Conservation (phyloP, 1,140 invertebrate genomes). For the Bactericera cockerelli region DNA sequence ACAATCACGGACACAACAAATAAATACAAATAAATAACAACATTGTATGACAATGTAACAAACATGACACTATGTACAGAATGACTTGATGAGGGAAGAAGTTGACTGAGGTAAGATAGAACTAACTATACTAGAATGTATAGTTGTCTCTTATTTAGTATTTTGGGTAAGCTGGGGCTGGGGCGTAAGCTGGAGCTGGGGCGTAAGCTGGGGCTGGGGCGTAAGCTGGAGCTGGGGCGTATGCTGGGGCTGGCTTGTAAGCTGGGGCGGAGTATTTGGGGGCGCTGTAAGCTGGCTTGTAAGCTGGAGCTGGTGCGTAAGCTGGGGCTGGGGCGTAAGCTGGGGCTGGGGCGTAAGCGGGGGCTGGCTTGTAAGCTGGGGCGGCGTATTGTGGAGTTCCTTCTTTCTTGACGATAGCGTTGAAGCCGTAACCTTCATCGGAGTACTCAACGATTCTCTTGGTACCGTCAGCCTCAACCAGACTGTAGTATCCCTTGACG, state of each 20-base stretch:
- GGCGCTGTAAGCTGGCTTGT: background rate
- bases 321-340: conserved; percentile 15
- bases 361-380: conserved; percentile 15
- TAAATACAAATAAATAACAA: background rate
- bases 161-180: background rate
- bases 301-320: conserved; percentile 9
- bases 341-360: conserved; percentile 13
- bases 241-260: background rate
- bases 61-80: background rate
- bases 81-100: background rate
- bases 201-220: conserved; percentile 28
- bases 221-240: conserved; percentile 33
- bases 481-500: conserved; percentile 20
- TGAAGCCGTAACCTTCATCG: conserved; percentile 27
- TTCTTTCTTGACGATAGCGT: conserved; percentile 22
- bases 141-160: background rate
- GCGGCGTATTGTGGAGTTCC: conserved; percentile 9
- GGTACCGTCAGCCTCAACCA: conserved; percentile 38
- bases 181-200: conserved; percentile 9
- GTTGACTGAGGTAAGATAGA: background rate
- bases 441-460: conserved; percentile 34
- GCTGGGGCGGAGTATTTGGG: background rate
- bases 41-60: conserved; percentile 7
- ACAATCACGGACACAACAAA: background rate
- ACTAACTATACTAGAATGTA: background rate